These are phyloP conservation scores for Cantharis rufa DNA, from an alignment of 2,888 invertebrate species.

Conservation along the genomic window DNA sequence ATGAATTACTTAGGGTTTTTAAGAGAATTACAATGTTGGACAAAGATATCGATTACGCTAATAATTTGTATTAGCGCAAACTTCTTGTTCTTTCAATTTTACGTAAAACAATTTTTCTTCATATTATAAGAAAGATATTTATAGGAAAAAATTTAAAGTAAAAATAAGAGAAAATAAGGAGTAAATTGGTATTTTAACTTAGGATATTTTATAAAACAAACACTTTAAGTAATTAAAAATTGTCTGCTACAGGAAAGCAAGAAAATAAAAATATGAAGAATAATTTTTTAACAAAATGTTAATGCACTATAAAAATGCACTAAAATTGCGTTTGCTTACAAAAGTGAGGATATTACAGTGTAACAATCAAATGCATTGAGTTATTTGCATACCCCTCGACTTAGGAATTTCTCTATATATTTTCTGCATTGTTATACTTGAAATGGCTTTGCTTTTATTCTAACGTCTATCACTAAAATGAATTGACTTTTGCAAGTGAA, in stretches of 20 bases:
- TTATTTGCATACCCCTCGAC: conserved; percentile 3
- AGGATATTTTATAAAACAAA: background rate
- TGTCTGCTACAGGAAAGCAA: background rate
- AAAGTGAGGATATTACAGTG: background rate
- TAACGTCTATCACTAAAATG: conserved; percentile 12
- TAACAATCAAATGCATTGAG: conserved; percentile 3
- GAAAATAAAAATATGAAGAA: background rate
- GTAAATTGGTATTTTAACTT: background rate
- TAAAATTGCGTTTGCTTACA: background rate
- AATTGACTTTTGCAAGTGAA: conserved; percentile 24
- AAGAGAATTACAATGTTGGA: background rate
- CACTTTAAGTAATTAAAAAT: background rate
- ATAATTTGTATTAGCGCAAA: background rate
- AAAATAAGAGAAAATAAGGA: background rate
- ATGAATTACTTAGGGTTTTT: conserved; percentile 2
- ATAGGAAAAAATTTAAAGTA: background rate
- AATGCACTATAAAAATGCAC: background rate
- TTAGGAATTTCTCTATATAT: conserved; percentile 10
- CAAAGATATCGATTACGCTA: background rate
- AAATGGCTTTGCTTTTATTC: conserved; percentile 13
- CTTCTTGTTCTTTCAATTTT: background rate
- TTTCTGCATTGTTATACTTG: conserved; percentile 12
- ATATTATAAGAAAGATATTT: background rate
- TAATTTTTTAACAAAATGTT: background rate
- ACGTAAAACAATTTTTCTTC: background rate